Evolutionary conservation across 2,113 vertebrate species (phyloP).

Genomic region (Scalopus aquaticus): DNA sequence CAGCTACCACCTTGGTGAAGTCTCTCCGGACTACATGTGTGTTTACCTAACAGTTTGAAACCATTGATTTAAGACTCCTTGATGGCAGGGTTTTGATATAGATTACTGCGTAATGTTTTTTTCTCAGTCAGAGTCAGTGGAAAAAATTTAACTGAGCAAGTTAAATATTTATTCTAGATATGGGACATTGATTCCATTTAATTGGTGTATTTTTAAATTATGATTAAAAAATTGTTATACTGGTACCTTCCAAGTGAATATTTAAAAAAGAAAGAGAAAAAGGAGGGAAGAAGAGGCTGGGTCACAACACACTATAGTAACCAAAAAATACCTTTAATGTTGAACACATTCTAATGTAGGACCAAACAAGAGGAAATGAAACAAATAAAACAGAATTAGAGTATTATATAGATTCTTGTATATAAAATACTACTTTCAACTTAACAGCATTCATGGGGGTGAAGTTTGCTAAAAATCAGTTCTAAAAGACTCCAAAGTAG

Average conservation of each 20-base stretch:
- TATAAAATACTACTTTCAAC: constrained; percentile 1
- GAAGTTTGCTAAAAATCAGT: background rate
- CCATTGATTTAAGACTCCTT: background rate
- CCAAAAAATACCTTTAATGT: background rate
- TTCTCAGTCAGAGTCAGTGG: background rate
- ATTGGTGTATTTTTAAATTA: constrained; percentile 13
- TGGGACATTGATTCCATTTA: background rate
- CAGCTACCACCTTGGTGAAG: background rate
- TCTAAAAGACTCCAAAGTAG: background rate
- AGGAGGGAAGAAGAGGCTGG: background rate
- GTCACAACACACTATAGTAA: background rate
- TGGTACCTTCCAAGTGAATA: background rate
- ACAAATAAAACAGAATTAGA: background rate
- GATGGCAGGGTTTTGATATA: background rate
- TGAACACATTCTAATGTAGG: background rate
- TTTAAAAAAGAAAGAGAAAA: background rate
- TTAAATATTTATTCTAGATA: constrained; percentile 21
- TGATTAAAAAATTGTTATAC: background rate
- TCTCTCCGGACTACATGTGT: background rate
- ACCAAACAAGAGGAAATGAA: background rate
- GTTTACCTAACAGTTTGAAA: background rate
- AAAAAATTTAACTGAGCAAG: background rate
- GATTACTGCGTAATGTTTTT: background rate
- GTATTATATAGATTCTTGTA: background rate
- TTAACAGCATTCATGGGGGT: background rate